Conservation (phyloP, 1,140 invertebrate genomes). For the Plodia interpunctella region DNA sequence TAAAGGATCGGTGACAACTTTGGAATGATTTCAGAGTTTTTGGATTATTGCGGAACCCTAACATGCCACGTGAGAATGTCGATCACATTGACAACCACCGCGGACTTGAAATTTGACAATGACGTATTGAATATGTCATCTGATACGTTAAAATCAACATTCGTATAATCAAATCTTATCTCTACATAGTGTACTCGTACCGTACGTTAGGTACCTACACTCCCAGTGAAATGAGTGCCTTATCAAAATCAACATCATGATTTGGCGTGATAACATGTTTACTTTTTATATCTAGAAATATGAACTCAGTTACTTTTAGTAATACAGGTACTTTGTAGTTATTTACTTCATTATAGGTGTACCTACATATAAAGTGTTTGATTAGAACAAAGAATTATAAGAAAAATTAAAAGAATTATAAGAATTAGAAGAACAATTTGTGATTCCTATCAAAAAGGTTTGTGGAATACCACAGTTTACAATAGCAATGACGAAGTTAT, state of each 20-base stretch:
- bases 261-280: constrained; percentile 1
- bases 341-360: too few relatives aligned
- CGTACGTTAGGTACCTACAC: not conserved
- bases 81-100: not conserved
- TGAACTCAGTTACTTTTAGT: too few relatives aligned
- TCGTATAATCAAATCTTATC: constrained; percentile 3
- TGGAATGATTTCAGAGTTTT: constrained; percentile 2
- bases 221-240: not conserved
- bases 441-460: too few relatives aligned
- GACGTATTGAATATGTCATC: not conserved
- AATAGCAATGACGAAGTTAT: too few relatives aligned
- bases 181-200: not conserved
- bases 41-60: not conserved
- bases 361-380: too few relatives aligned
- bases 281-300: not conserved
- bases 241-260: not conserved
- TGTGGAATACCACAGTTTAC: too few relatives aligned
- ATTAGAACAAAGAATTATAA: too few relatives aligned
- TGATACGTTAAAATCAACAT: constrained; percentile 5
- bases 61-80: not conserved
- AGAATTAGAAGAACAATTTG: too few relatives aligned
- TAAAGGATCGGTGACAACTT: constrained; percentile 54
- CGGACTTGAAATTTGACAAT: not conserved
- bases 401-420: too few relatives aligned
- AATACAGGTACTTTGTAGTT: too few relatives aligned